A percentile compares a stretch with the other conserved stretches of the same genome.
phyloP scores from a whole-genome alignment of 2,888 invertebrate genomes.

The Desoria tigrina region DNA sequence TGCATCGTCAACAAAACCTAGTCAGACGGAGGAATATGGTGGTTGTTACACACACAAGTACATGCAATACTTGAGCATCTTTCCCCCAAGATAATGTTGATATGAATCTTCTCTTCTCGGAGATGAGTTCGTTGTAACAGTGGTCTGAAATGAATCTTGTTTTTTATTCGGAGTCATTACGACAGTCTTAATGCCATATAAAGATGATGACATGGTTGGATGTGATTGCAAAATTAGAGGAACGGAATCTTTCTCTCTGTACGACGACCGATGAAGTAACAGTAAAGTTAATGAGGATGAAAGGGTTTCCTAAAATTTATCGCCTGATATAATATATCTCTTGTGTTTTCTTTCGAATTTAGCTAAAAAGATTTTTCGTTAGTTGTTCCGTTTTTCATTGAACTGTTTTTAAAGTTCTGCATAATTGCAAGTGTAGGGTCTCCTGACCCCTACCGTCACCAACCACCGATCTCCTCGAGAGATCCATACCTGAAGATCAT shows the following conservation, averaged over 20 bases:
- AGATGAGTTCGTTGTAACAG: neutral
- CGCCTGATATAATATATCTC: neutral
- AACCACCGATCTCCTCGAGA: too few species aligned
- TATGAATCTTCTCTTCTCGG: neutral
- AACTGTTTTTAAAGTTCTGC: too few species aligned
- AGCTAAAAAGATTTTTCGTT: too few species aligned
- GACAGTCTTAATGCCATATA: neutral
- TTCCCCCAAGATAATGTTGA: neutral
- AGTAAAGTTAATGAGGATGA: conserved; percentile 2
- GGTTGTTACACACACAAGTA: neutral
- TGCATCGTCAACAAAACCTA: neutral
- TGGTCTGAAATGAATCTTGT: conserved; percentile 2
- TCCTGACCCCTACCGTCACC: too few species aligned
- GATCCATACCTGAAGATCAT: too few species aligned
- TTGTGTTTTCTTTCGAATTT: too few species aligned
- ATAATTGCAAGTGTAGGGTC: too few species aligned
- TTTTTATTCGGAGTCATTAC: conserved; percentile 2
- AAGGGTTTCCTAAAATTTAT: neutral
- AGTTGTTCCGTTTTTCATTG: too few species aligned
- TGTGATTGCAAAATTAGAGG: conserved; percentile 10
- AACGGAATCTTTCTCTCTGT: conserved; percentile 10
- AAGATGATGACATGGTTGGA: conserved; percentile 1
- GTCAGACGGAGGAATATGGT: neutral
- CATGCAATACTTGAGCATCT: neutral
- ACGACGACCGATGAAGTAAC: conserved; percentile 12